Percentiles rank a stretch among this genome's conserved stretches.
These are phyloP conservation scores for Drosophila putrida DNA, from an alignment of 2,888 invertebrate genomes.

Conservation along the genomic window DNA sequence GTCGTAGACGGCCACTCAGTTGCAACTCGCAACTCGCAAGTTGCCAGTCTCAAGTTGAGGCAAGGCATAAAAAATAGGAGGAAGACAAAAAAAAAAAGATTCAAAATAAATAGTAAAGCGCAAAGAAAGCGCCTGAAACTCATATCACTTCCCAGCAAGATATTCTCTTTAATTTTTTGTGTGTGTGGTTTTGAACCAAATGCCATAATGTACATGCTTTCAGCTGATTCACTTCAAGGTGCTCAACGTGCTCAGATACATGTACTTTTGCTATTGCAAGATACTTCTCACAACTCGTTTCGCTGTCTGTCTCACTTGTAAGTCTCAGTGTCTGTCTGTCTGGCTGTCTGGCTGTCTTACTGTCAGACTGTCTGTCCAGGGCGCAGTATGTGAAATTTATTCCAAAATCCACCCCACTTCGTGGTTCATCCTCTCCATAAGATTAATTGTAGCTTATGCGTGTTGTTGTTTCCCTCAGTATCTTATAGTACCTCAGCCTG, in stretches of 20 bases:
- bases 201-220: slow-evolving; percentile 68
- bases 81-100: slow-evolving; percentile 3
- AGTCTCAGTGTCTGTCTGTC: slow-evolving; percentile 43
- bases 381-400: slow-evolving; percentile 72
- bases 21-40: background rate
- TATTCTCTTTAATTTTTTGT: slow-evolving; percentile 14
- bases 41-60: slow-evolving; percentile 37
- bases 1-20: slow-evolving; percentile 44
- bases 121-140: slow-evolving; percentile 37
- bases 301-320: slow-evolving; percentile 39
- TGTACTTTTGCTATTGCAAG: slow-evolving; percentile 42
- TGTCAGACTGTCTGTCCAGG: slow-evolving; percentile 21
- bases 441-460: slow-evolving; percentile 82
- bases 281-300: slow-evolving; percentile 67
- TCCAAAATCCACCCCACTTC: slow-evolving; percentile 69
- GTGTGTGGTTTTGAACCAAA: slow-evolving; percentile 40
- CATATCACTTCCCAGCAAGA: slow-evolving; percentile 69
- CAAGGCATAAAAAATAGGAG: slow-evolving; percentile 30
- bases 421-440: slow-evolving; percentile 37
- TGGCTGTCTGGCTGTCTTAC: slow-evolving; percentile 21
- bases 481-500: slow-evolving; percentile 16
- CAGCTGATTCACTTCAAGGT: slow-evolving; percentile 71
- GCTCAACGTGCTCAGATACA: slow-evolving; percentile 48
- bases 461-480: slow-evolving; percentile 49
- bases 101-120: slow-evolving; percentile 41